Evolutionary conservation across 2,113 vertebrate species (phyloP), one percentile per base, ranked within the genome.

Genomic region (Dasyurus viverrinus): DNA sequence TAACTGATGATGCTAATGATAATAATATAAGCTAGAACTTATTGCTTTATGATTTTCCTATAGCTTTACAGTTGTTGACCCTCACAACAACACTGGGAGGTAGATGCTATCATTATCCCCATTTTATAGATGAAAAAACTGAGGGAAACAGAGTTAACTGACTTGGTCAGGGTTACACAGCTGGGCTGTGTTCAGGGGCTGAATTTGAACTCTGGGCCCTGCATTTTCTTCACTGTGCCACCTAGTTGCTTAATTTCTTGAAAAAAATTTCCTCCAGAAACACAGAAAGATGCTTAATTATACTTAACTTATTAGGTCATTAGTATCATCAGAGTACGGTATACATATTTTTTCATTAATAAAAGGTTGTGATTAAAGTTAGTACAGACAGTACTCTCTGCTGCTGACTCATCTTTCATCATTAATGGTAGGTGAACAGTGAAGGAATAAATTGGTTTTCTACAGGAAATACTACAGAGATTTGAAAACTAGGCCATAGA

Each of bases 401-500:
- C 96, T 97, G 97, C 98, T 98, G 98, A 98, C 96, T 98, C 98
- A 98, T 97, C 95, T 96, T 95, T 98, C 96, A 94, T 98, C 97
- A 98, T 98, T 97, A 97, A 95, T 96, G 95, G 98, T 95, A 97
- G 96, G 91, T 97, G 95, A 97, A 97, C 93, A 97, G 97, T 97
- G 95, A 97, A 93, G 30, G 97, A 96, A 96, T 97, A 95, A 94
- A 97, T 95, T 97, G 94, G 96, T 98, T 98, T 98, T 97, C 95
- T 95, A 97, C 96, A 97, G 98, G 98, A 98, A 98, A 98, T 95
- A 98, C 97, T 97, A 97, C 92, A 96, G 98, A 97, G 94, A 95
- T 98, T 96, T 97, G 96, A 98, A 98, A 98, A 98, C 98, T 99
- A 98, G 98, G 98, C 98, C 98, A 98, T 96, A 94, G 94, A 98